These are phyloP conservation scores for Nebria brevicollis DNA, from an alignment of 2,888 invertebrate species.

Conservation along the genomic window DNA sequence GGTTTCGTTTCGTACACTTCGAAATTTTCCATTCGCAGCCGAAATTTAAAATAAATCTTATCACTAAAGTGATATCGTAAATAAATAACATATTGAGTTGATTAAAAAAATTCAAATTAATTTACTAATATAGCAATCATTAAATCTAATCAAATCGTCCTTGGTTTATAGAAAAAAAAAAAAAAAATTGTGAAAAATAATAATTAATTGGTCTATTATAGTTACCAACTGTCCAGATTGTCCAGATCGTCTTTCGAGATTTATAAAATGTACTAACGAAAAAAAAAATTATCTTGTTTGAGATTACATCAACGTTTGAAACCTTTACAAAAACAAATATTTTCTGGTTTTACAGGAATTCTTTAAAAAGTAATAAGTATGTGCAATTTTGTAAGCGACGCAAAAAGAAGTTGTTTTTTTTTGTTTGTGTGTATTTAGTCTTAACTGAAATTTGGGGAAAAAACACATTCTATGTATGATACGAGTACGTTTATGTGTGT, in stretches of 20 bases:
- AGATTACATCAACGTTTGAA: too few species aligned
- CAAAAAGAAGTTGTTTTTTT: neutral
- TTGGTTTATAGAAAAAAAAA: constrained; percentile 20
- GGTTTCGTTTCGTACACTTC: too few species aligned
- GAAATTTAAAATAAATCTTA: constrained; percentile 31
- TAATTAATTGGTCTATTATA: neutral
- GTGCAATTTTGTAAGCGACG: neutral
- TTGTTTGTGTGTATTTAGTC: neutral
- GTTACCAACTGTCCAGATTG: neutral
- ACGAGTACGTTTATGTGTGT: neutral
- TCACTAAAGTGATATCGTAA: constrained; percentile 25
- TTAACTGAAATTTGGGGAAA: neutral
- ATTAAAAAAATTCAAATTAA: constrained; percentile 45
- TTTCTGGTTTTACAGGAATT: constrained; percentile 43
- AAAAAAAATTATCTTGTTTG: neutral
- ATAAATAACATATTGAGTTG: constrained; percentile 39
- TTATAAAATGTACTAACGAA: constrained; percentile 4
- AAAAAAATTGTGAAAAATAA: neutral
- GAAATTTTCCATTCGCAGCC: constrained; percentile 37
- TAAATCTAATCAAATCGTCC: constrained; percentile 39
- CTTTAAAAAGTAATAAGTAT: neutral
- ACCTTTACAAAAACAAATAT: constrained; percentile 18
- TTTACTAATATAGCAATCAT: constrained; percentile 38
- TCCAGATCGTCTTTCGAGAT: neutral
- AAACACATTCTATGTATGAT: neutral